Evolutionary conservation across 2,113 vertebrate genomes (phyloP).

Genomic region (Gallinago paraguaiae): DNA sequence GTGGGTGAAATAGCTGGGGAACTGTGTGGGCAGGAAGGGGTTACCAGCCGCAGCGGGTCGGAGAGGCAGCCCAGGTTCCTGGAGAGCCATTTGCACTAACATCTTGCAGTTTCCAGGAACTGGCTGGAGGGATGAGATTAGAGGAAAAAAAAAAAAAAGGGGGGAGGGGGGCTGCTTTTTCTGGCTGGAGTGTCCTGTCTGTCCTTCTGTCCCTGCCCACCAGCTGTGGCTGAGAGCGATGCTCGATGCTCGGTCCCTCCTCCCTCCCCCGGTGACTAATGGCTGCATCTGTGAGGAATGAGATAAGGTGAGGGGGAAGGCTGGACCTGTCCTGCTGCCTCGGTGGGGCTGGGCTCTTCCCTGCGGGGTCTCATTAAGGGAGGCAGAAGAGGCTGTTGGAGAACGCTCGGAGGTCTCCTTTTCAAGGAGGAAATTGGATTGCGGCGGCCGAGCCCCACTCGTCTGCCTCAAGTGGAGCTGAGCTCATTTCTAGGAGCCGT

Average conservation of each 20-base stretch:
- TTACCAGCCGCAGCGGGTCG: background rate
- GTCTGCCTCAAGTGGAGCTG: background rate
- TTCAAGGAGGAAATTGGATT: background rate
- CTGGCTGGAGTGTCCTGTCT: background rate
- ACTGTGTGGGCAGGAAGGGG: background rate
- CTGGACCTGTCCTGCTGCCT: background rate
- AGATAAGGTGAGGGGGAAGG: background rate
- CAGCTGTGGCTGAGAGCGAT: background rate
- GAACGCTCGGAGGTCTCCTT: background rate
- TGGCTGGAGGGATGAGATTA: background rate
- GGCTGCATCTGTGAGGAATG: background rate
- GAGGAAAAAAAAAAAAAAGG: background rate
- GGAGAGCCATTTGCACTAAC: background rate
- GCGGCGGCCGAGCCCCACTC: background rate
- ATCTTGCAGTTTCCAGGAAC: background rate
- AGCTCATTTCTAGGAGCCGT: background rate
- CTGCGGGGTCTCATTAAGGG: background rate
- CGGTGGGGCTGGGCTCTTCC: background rate
- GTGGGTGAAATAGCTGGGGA: rapidly evolving
- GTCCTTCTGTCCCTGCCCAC: background rate
- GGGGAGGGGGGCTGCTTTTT: background rate
- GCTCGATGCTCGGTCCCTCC: background rate
- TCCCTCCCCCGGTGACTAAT: background rate
- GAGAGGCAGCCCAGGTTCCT: background rate
- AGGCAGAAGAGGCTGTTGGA: background rate